A percentile compares a stretch with the other conserved stretches of the same genome.
phyloP scores from a whole-genome alignment of 2,888 invertebrate genomes.

The Tigriopus californicus region DNA sequence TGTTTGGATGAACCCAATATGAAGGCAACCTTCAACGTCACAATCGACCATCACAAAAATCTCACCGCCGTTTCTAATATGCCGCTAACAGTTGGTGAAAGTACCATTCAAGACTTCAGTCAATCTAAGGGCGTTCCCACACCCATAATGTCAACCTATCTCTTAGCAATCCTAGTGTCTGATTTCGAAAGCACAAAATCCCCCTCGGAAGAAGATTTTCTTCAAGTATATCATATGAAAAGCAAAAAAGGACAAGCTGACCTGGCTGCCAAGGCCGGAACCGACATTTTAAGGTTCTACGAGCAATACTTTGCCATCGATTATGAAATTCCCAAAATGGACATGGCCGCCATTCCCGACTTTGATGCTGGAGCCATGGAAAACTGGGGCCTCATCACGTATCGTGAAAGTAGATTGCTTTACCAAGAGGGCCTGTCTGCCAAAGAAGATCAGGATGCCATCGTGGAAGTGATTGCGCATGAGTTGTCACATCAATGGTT shows the following conservation, averaged over 20 bases:
- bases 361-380: constrained; percentile 48
- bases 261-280: constrained; percentile 54
- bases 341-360: constrained; percentile 50
- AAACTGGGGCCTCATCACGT: constrained; percentile 65
- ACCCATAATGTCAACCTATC: constrained; percentile 64
- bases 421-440: constrained; percentile 45
- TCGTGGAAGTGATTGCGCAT: constrained; percentile 44
- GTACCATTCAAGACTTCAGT: too few species aligned
- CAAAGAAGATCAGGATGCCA: constrained; percentile 43
- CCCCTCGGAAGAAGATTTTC: constrained; percentile 20
- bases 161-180: constrained; percentile 68
- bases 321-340: constrained; percentile 62
- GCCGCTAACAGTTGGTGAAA: too few species aligned
- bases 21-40: too few species aligned
- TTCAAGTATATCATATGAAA: constrained; percentile 46
- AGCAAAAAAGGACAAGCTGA: constrained; percentile 43
- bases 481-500: constrained; percentile 71
- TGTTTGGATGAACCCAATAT: too few species aligned
- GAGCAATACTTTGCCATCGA: constrained; percentile 57
- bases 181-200: constrained; percentile 40
- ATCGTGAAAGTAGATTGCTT: constrained; percentile 45
- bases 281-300: constrained; percentile 54
- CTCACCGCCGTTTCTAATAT: too few species aligned
- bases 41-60: too few species aligned
- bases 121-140: too few species aligned